Conservation (phyloP, 2,888 invertebrate genomes). For the Perizoma flavofasciatum region DNA sequence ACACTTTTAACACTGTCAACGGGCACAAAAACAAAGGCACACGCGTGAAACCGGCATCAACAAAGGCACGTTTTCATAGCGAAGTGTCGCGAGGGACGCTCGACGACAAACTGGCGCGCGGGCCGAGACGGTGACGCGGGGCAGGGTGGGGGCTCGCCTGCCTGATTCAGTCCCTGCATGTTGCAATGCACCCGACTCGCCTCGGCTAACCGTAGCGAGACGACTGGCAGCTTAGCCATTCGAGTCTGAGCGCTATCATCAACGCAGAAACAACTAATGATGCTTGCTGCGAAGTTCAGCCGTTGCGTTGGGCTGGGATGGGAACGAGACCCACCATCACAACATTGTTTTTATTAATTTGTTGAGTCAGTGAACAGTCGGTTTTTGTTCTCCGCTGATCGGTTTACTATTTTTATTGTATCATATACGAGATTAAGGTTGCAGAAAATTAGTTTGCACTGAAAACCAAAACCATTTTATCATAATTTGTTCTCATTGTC, state of each 20-base stretch:
- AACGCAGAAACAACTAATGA: slow-evolving; percentile 44
- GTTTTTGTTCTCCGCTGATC: not conserved
- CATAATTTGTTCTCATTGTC: too few relatives aligned
- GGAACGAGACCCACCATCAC: slow-evolving; percentile 12
- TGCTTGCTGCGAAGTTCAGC: slow-evolving; percentile 1
- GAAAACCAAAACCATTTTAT: not conserved
- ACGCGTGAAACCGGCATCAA: slow-evolving; percentile 60
- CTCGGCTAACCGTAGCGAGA: slow-evolving; percentile 56
- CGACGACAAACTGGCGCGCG: slow-evolving; percentile 76
- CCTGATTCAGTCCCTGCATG: slow-evolving; percentile 71
- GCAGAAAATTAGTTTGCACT: not conserved
- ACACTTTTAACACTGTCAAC: slow-evolving; percentile 62
- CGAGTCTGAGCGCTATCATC: slow-evolving; percentile 40
- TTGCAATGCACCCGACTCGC: slow-evolving; percentile 73
- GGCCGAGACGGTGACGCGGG: slow-evolving; percentile 55
- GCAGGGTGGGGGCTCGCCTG: slow-evolving; percentile 74
- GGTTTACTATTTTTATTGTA: slow-evolving; percentile 2
- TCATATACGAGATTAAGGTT: not conserved
- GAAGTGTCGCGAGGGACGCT: slow-evolving; percentile 76
- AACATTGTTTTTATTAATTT: slow-evolving; percentile 19
- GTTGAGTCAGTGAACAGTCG: slow-evolving; percentile 8
- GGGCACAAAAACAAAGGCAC: slow-evolving; percentile 72
- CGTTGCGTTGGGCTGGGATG: slow-evolving; percentile 17
- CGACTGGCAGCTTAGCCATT: slow-evolving; percentile 44
- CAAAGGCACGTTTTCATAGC: slow-evolving; percentile 56